Evolutionary conservation across 2,797 vertebrate genomes (phyloP), one percentile per base, ranked within the genome.

Genomic region (Margarornis squamiger): DNA sequence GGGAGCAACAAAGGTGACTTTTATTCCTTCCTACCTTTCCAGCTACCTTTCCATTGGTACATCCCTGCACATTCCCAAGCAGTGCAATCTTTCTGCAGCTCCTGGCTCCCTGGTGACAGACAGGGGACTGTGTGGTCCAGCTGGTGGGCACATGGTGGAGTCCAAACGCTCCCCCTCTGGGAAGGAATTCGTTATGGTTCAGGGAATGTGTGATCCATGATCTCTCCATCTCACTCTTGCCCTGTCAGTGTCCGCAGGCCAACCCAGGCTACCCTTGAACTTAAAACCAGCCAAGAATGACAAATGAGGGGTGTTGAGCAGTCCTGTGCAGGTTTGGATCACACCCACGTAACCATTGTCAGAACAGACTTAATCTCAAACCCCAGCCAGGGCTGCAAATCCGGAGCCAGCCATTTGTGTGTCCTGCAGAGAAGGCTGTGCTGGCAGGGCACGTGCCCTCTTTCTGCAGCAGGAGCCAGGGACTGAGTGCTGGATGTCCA

Each of bases 371-470:
- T 20, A 5, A 34, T 58, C 20, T 88, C 12, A 11, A 24, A 36
- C 15, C 14, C 54, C 6, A 55, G 41, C 15, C 8, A 6, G 0
- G 11, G 13, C 65, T 36, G n/a, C 38, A 43, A 43, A 63, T 20
- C 57, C 39, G 43, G 63, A 63, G 41, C 10, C 36, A 63, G 36
- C 65, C 2, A 0, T 5, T 52, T 1, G 0, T 36, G 0, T 36
- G 77, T 57, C 62, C 81, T 30, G 21, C 48, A 36, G 43, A 61
- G 48, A 49, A 17, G 57, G 8, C 41, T 2, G 23, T 54, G 54
- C 52, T 55, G 77, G 23, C 77, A 80, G 39, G 36, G 10, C 7
- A 22, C 6, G 0, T 22, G 17, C 1, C 4, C 32, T 65, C 14
- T 41, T 54, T 49, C 57, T 39, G 58, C 36, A 39, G 39, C 4